Conservation (phyloP, 2,888 invertebrate species). For the Drosophila kanekoi region DNA sequence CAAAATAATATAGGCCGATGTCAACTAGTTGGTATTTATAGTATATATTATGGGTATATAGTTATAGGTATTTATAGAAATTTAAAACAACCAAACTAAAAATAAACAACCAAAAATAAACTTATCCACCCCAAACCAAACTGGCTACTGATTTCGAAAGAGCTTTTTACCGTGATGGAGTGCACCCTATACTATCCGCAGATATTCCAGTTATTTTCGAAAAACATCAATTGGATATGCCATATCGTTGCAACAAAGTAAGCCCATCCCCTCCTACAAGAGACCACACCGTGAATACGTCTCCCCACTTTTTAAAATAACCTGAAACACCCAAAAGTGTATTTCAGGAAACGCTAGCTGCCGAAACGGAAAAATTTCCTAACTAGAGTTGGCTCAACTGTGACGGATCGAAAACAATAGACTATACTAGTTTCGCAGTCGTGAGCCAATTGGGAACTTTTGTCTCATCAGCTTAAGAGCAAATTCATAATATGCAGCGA, state of each 20-base stretch:
- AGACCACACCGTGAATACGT: slow-evolving; percentile 11
- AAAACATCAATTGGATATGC: background rate
- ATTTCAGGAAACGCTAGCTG: slow-evolving; percentile 16
- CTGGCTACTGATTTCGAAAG: too few species aligned
- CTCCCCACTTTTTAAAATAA: slow-evolving; percentile 3
- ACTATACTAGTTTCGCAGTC: slow-evolving; percentile 14
- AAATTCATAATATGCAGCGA: background rate
- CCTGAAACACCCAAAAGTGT: slow-evolving; percentile 1
- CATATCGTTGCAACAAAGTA: slow-evolving; percentile 23
- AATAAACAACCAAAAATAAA: too few species aligned
- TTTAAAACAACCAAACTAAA: too few species aligned
- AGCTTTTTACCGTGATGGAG: too few species aligned
- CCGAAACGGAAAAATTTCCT: slow-evolving; percentile 8
- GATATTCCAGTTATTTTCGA: too few species aligned
- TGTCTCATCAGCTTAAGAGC: background rate
- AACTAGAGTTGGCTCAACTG: slow-evolving; percentile 12
- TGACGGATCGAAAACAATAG: slow-evolving; percentile 16
- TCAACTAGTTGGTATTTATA: too few species aligned
- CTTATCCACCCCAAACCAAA: too few species aligned
- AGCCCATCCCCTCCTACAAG: slow-evolving; percentile 8
- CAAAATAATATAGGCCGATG: too few species aligned
- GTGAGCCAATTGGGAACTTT: slow-evolving; percentile 8
- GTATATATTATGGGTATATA: too few species aligned
- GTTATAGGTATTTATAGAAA: too few species aligned
- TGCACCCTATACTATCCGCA: too few species aligned